Evolutionary conservation across 2,113 vertebrate species (phyloP).

Genomic region (Thinocorus orbignyianus): DNA sequence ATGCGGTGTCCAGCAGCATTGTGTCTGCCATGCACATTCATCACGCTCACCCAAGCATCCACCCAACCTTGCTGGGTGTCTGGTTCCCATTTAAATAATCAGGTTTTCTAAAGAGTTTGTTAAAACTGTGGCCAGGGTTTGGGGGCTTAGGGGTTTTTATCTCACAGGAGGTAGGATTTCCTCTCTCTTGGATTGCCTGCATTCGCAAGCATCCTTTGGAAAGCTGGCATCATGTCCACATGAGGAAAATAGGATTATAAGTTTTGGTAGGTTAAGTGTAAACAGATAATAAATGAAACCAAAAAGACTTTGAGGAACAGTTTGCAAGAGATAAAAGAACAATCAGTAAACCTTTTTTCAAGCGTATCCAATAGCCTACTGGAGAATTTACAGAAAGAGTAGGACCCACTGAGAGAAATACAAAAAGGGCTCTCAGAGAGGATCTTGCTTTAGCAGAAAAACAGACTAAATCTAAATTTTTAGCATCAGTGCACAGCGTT

Average conservation of each 20-base stretch:
- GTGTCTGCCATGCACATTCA: neutral
- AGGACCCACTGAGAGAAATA: neutral
- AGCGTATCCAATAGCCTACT: neutral
- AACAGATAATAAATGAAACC: neutral
- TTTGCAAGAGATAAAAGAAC: neutral
- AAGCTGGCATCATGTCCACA: neutral
- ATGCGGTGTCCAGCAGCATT: rapidly evolving
- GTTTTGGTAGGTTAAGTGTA: neutral
- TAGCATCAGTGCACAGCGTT: neutral
- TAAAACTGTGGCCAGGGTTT: neutral
- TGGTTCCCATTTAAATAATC: neutral
- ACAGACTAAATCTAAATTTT: neutral
- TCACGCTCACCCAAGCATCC: neutral
- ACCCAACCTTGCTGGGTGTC: neutral
- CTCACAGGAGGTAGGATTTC: neutral
- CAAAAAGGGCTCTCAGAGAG: neutral
- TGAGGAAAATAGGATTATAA: neutral
- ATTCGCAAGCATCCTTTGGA: neutral
- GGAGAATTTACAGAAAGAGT: neutral
- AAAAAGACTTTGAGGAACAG: neutral
- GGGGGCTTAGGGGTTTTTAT: neutral
- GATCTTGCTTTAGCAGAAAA: neutral
- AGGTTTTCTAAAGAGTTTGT: neutral
- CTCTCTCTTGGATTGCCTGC: neutral
- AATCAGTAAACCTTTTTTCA: neutral